Base-by-base conservation (phyloP, 2,888 invertebrate species). In the Adelphocoris suturalis region DNA sequence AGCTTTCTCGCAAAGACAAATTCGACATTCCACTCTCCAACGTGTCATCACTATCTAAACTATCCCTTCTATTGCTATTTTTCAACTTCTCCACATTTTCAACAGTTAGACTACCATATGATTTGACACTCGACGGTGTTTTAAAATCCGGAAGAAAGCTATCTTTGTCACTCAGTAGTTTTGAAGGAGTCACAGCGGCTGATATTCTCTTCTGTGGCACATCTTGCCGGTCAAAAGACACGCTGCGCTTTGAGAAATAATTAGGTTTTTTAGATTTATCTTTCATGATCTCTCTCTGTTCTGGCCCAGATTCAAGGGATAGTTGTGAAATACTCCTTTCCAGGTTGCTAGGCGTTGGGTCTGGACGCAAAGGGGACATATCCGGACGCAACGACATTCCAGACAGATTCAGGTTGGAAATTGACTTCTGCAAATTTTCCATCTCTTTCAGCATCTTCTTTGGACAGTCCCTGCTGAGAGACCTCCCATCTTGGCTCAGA, bases 31-130 rank as follows among this genome's bases (percentile, higher is more conserved):
- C 78, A 68, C 78, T 88, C n/a, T 80, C 80, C 78, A 78, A 52
- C 2, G 78, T 78, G 46, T 88, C 88, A 23, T 88, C 88, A 27
- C 88, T 88, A 37, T 88, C 88, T 55, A 88, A 52, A 78, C 52
- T 88, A 7, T 88, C 88, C 52, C 55, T 27, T n/a, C 88, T 5
- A 13, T 11, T 12, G 13, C 27, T 27, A 28, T 80, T 78, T 19
- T 80, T 78, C 52, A 88, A 46, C 37, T 55, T 88, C 27, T 78
- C 52, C n/a, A 88, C 78, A 52, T 78, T 78, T 28, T 76, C 88
- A 46, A 75, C 86, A 46, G 75, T 75, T 16, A 85, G 19, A 13
- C 82, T 82, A n/a, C 23, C 47, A 52, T 52, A 82, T 2, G 1
- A 52, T 14, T 2, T 4, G 7, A 19, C 78, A 13, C 19, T 78